Percentiles rank a stretch among this genome's conserved stretches.
Conservation (phyloP, 1,140 invertebrate genomes). For the Heliconius hewitsoni region DNA sequence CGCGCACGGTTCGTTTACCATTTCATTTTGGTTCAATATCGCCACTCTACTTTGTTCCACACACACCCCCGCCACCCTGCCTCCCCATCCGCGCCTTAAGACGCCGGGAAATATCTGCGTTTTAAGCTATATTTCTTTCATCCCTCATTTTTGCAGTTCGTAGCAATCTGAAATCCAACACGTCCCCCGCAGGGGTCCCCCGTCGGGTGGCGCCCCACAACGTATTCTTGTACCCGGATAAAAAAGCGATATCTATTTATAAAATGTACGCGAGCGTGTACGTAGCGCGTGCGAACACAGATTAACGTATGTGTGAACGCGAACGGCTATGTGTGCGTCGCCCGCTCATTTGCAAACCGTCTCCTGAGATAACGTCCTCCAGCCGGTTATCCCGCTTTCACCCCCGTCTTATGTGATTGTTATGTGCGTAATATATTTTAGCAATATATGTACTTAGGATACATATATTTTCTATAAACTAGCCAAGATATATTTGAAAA, state of each 20-base stretch:
- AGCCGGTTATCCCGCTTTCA: conserved; percentile 76
- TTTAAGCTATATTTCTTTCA: conserved; percentile 84
- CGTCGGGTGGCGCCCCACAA: conserved; percentile 64
- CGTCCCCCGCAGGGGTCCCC: conserved; percentile 71
- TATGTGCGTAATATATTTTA: conserved; percentile 55
- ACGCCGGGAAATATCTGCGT: conserved; percentile 82
- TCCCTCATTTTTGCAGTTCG: conserved; percentile 83
- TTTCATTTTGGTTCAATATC: conserved; percentile 81
- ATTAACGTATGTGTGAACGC: conserved; percentile 61
- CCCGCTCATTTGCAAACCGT: conserved; percentile 80
- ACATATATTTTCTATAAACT: background rate
- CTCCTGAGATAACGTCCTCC: conserved; percentile 77
- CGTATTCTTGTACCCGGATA: conserved; percentile 77
- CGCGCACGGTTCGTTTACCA: conserved; percentile 80
- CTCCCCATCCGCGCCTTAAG: conserved; percentile 69
- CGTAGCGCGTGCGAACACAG: conserved; percentile 63
- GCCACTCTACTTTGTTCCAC: conserved; percentile 81
- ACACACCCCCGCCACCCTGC: conserved; percentile 64
- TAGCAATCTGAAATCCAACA: conserved; percentile 82
- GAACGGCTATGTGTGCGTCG: conserved; percentile 54
- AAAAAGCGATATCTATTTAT: conserved; percentile 81
- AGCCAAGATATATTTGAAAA: background rate
- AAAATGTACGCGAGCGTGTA: conserved; percentile 74
- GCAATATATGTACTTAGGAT: background rate
- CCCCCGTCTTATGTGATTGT: conserved; percentile 76